Conservation (phyloP, 2,888 invertebrate genomes). For the Torymus texanus region DNA sequence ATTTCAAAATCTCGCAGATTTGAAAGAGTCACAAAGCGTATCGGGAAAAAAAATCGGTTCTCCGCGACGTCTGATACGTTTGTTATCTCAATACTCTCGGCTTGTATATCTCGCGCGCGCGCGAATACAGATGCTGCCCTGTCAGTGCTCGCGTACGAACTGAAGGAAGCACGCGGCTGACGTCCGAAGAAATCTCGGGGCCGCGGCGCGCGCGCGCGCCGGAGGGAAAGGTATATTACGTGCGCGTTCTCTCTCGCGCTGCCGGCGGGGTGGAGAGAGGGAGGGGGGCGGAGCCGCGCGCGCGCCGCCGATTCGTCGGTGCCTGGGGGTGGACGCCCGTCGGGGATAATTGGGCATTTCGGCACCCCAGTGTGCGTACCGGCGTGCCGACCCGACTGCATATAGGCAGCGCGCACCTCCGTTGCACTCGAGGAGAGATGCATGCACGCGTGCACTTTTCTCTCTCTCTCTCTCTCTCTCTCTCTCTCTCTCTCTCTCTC, state of each 20-base stretch:
- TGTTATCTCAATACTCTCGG: background rate
- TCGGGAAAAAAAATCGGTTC: too few species aligned
- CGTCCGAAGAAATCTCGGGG: background rate
- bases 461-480: conserved; percentile 8
- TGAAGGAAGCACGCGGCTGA: conserved; percentile 54
- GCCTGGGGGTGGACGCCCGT: conserved; percentile 59
- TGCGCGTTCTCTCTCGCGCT: conserved; percentile 50
- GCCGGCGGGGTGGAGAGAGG: background rate
- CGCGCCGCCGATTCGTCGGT: conserved; percentile 49
- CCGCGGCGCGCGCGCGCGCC: conserved; percentile 6
- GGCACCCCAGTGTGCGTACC: conserved; percentile 57
- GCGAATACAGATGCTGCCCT: conserved; percentile 63
- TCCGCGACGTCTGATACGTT: too few species aligned
- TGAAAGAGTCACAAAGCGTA: too few species aligned
- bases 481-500: background rate
- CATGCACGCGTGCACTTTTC: background rate
- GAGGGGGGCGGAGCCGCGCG: conserved; percentile 61
- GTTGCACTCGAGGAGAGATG: background rate
- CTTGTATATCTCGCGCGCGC: background rate
- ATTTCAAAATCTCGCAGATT: too few species aligned
- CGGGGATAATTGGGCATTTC: conserved; percentile 62
- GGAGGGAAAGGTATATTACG: too few species aligned
- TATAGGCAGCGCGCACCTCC: background rate
- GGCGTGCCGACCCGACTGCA: background rate
- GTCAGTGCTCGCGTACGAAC: conserved; percentile 71